Conservation (phyloP, 2,113 vertebrate species). For the Pterocles burchelli region DNA sequence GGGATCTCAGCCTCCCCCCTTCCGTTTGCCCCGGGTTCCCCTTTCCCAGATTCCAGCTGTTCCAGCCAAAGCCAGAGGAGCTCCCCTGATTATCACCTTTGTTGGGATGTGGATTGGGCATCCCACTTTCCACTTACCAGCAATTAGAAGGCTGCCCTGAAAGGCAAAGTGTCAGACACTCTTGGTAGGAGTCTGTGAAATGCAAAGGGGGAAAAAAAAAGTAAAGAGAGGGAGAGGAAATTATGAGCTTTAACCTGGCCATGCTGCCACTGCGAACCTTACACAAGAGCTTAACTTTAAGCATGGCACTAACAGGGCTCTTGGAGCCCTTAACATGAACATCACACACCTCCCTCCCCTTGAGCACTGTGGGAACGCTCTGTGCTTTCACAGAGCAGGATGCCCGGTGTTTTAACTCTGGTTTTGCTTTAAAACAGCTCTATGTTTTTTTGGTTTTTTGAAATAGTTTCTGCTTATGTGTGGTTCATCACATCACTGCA, state of each 20-base stretch:
- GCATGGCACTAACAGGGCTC: neutral
- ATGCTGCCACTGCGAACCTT: rapidly evolving
- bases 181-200: constrained; percentile 37
- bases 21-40: neutral
- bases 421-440: neutral
- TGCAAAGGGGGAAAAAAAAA: neutral
- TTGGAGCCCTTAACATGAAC: neutral
- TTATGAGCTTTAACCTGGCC: neutral
- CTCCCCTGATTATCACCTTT: constrained; percentile 37
- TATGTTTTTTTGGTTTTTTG: rapidly evolving
- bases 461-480: rapidly evolving
- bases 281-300: neutral
- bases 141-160: constrained; percentile 22
- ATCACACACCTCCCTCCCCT: neutral
- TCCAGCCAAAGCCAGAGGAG: neutral
- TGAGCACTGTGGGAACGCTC: neutral
- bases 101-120: constrained; percentile 62
- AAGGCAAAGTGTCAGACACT: constrained; percentile 62
- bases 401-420: rapidly evolving
- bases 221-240: neutral
- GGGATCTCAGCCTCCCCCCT: neutral
- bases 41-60: constrained; percentile 45
- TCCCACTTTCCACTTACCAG: neutral
- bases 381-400: neutral
- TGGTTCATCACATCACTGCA: rapidly evolving